These are phyloP conservation scores for Pristionchus mayeri DNA, from an alignment of 2,888 invertebrate genomes.

Conservation along the genomic window DNA sequence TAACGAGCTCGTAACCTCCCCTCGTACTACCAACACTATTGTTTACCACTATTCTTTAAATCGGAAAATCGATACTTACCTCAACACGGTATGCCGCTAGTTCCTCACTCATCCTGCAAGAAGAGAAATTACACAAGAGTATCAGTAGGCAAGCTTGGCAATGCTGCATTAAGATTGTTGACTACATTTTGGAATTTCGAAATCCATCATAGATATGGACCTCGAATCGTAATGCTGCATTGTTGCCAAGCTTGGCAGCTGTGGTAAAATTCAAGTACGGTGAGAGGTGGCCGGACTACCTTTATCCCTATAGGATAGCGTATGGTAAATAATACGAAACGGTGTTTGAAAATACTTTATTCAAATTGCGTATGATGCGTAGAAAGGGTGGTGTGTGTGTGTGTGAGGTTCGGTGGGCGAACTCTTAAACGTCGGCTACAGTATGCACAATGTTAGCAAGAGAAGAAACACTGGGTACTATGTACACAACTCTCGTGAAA, in stretches of 20 bases:
- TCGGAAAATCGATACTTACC: not conserved
- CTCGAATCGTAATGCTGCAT: no score
- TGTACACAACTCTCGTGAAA: constrained; percentile 38
- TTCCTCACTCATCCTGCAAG: constrained; percentile 27
- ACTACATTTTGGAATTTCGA: no score
- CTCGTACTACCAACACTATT: no score
- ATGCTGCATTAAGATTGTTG: no score
- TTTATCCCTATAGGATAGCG: not conserved
- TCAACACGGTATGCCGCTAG: constrained; percentile 42
- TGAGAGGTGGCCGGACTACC: not conserved
- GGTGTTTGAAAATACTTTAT: constrained; percentile 34
- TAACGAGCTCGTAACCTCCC: no score
- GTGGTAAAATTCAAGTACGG: not conserved
- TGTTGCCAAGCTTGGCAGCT: not conserved
- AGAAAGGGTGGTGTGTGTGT: not conserved
- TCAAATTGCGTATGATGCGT: constrained; percentile 39
- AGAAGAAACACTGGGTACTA: constrained; percentile 39
- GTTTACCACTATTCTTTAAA: not conserved
- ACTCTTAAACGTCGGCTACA: constrained; percentile 25
- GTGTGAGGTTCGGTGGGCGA: not conserved
- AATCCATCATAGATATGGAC: no score
- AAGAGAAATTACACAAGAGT: not conserved
- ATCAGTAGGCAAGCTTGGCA: no score
- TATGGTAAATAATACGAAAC: not conserved
- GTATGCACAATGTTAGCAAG: constrained; percentile 27